Percentiles rank a stretch among this genome's conserved stretches.
These are phyloP conservation scores for Pocillopora grandis DNA, from an alignment of 92 coral and sea anemone species.

Conservation along the genomic window DNA sequence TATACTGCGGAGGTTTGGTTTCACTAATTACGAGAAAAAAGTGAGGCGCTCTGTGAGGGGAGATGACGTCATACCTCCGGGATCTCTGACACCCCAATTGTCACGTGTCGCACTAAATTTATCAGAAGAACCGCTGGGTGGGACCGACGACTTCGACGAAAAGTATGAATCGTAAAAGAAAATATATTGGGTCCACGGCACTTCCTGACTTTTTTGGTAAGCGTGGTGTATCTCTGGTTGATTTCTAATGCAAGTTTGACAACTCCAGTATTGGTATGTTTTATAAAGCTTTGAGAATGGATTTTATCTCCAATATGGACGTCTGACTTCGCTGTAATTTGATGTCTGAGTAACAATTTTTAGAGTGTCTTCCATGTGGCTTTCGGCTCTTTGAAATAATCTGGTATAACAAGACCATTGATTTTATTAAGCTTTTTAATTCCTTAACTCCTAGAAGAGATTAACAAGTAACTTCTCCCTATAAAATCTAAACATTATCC, in stretches of 20 bases:
- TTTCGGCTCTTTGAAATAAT: not conserved
- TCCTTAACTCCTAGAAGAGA: too few species aligned
- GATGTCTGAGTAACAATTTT: not conserved
- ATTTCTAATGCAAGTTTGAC: not conserved
- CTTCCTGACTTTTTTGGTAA: not conserved
- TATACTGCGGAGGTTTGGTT: constrained; percentile 71
- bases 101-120: constrained; percentile 71
- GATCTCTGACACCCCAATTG: constrained; percentile 70
- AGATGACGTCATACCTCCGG: constrained; percentile 66
- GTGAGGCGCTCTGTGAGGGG: constrained; percentile 37
- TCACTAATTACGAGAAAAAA: constrained; percentile 53
- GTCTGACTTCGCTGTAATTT: too few species aligned
- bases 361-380: not conserved
- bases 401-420: not conserved
- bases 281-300: not conserved
- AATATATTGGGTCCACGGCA: too few species aligned
- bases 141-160: constrained; percentile 40
- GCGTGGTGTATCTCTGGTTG: not conserved
- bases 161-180: not conserved
- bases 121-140: constrained; percentile 71
- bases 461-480: too few species aligned
- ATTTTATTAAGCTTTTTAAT: not conserved
- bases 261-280: not conserved
- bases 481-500: too few species aligned
- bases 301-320: not conserved